Evolutionary conservation across 2,797 vertebrate species (phyloP).

Genomic region (Epinephelus awoara): DNA sequence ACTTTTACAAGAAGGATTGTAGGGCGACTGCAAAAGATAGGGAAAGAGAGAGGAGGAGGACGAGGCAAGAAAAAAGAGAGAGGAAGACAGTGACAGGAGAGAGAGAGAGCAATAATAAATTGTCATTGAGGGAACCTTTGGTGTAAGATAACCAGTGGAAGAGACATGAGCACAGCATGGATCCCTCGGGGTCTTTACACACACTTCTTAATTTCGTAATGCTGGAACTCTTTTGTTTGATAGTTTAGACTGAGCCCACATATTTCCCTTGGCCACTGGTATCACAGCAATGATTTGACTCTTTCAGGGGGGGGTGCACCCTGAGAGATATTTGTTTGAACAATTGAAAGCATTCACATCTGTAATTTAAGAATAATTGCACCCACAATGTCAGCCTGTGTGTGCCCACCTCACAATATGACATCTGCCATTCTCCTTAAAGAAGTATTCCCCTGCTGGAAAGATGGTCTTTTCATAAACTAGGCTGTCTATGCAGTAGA

Average conservation of each 20-base stretch:
- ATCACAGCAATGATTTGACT: constrained; percentile 37
- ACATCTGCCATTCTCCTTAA: neutral
- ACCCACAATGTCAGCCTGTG: neutral
- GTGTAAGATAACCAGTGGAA: constrained; percentile 79
- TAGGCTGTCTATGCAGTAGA: too few species aligned
- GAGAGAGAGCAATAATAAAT: constrained; percentile 74
- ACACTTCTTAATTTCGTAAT: constrained; percentile 62
- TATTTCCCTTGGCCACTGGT: constrained; percentile 49
- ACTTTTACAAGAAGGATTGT: constrained; percentile 81
- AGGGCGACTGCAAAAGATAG: constrained; percentile 72
- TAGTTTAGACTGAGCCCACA: constrained; percentile 41
- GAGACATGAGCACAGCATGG: constrained; percentile 65
- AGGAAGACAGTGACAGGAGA: constrained; percentile 40
- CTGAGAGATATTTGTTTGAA: constrained; percentile 23
- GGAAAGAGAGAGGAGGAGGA: constrained; percentile 29
- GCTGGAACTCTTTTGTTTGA: constrained; percentile 58
- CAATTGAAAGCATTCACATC: constrained; percentile 25
- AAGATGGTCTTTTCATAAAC: too few species aligned
- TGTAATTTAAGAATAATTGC: constrained; percentile 22
- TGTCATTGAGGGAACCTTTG: constrained; percentile 84
- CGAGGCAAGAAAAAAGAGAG: constrained; percentile 37
- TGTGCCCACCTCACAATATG: neutral
- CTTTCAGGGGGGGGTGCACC: constrained; percentile 10
- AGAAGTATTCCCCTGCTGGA: neutral
- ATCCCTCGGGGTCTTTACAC: constrained; percentile 60